Base-by-base conservation (phyloP, 2,888 invertebrate species). In the Eremobia ochroleuca region DNA sequence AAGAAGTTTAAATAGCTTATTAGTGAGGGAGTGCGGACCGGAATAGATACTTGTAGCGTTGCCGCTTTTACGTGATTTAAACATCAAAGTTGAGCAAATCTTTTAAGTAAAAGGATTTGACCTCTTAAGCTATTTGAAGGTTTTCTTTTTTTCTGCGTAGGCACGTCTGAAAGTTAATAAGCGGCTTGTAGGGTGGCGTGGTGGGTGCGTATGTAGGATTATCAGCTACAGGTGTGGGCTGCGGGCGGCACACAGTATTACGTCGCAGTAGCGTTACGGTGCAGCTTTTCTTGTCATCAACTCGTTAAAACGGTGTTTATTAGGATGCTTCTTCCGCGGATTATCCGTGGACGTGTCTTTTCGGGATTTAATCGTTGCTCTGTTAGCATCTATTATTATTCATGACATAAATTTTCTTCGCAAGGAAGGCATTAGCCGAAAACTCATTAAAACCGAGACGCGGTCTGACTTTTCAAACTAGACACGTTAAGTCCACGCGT, bases 401-500 rank as follows among this genome's bases (percentile, higher is more conserved):
- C 96, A 96, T 96, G 96, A 95, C 96, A 95, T 95, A 96, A 96
- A 96, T 96, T 96, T 95, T 94, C 94, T 93, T 92, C 89, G 93
- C 94, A 93, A 93, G 94, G 95, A 94, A 95, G 94, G 95, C 94
- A 95, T 96, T 96, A 96, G 95, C 94, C 94, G 96, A 95, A 96
- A 96, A 96, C 96, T 96, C 96, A 97, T 96, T 97, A 96, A 96
- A 96, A 96, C 94, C 89, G 93, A 94, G 95, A 96, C 96, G 96
- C 95, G 95, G 93, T 91, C 94, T 94, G 96, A 96, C 95, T 96
- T 96, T 96, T 95, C 96, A 96, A 96, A 96, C 94, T 95, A 95
- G 96, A 96, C 95, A 93, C 96, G 96, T 96, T 96, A 96, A 96
- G 96, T 94, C 95, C 96, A 96, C 95, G 96, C 96, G 96, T 96